Base-by-base conservation (phyloP, 1,140 invertebrate species). In the Aphelenchoides avenae region DNA sequence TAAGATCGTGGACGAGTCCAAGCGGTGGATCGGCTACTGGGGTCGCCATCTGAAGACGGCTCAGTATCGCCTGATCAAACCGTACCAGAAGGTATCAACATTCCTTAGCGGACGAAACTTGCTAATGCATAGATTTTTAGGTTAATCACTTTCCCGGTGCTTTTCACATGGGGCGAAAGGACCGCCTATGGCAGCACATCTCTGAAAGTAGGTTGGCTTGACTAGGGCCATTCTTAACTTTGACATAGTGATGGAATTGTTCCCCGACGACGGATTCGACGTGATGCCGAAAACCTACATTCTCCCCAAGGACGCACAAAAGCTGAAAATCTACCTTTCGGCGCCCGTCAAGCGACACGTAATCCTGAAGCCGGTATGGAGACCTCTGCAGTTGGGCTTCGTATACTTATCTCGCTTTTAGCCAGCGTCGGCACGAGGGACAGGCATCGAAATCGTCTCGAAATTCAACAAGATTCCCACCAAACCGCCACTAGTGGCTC, bases 131-230 rank as follows among this genome's bases (percentile, higher is more conserved):
- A n/a, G 6, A 37, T 66, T 66, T 55, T 39, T 72, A 73, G 81
- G 73, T 97, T 55, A 98, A 97, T 78, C 93, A 97, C 77, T 91
- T 95, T 75, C 91, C 93, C 0, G 92, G 91, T 13, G 91, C 90
- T 6, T 97, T 96, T 79, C 91, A 96, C 78, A 86, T 97, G 43
- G 93, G 93, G 0, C 82, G 93, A 0, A 98, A 98, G 79, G 93
- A 98, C 78, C 81, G 88, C 22, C 82, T 96, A 24, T 97, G 91
- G 91, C 40, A 40, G 41, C 80, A 81, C 67, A 60, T 83, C 9
- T 20, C 24, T 50, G 51, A 53, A 48, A n/a, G 34, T 44, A 18
- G n/a, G 43, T 50, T 31, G 30, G 13, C 52, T 37, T 13, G 13
- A 36, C 34, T 18, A 36, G 34, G 13, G 18, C 11, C 34, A 36